phyloP scores from a whole-genome alignment of 2,113 vertebrate genomes.

The Tyto alba region DNA sequence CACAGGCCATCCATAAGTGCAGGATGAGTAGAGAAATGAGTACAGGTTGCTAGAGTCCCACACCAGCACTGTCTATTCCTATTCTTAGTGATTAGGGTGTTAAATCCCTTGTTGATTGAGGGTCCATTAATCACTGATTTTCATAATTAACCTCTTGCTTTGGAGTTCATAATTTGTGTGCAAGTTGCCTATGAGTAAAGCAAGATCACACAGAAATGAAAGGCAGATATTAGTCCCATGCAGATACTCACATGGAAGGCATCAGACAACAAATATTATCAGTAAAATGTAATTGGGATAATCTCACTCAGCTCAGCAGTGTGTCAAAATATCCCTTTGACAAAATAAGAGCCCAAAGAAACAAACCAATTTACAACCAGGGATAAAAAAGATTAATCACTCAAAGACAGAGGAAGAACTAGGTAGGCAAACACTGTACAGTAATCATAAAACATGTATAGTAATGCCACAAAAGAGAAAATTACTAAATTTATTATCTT shows the following conservation, averaged over 20 bases:
- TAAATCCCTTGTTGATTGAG: background rate
- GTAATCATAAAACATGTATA: constrained; percentile 48
- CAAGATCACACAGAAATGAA: constrained; percentile 3
- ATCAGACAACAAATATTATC: background rate
- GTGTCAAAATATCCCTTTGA: constrained; percentile 21
- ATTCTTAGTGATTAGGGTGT: background rate
- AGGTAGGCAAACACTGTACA: background rate
- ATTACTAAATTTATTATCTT: constrained; percentile 35
- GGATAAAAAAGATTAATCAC: constrained; percentile 31
- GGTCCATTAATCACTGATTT: background rate
- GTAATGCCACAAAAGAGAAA: constrained; percentile 38
- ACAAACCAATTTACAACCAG: constrained; percentile 45
- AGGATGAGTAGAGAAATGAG: background rate
- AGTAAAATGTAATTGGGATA: constrained; percentile 7
- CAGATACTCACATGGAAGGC: background rate
- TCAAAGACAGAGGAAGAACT: constrained; percentile 15
- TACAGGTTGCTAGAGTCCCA: background rate
- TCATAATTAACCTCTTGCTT: background rate
- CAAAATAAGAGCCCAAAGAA: constrained; percentile 49
- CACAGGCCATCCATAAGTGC: background rate
- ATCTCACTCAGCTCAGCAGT: constrained; percentile 30
- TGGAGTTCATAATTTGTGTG: background rate
- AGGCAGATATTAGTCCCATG: background rate
- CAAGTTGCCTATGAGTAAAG: background rate
- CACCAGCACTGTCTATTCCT: background rate